Conservation (phyloP, 2,888 invertebrate genomes). For the Rhabditophanes sp. region DNA sequence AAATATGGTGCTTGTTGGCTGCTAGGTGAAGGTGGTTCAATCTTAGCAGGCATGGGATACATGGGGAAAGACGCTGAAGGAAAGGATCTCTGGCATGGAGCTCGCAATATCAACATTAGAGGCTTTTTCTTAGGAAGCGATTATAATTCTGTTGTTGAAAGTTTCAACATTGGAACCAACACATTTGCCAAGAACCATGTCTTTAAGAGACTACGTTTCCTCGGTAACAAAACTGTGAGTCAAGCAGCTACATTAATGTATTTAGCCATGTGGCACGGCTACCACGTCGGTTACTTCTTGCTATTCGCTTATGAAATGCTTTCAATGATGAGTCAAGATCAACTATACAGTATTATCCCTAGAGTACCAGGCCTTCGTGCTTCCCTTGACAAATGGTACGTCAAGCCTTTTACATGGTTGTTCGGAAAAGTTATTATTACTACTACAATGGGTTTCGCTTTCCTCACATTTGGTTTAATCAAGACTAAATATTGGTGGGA, state of each 20-base stretch:
- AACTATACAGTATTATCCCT: conserved; percentile 45
- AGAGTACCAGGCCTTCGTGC: conserved; percentile 24
- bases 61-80: conserved; percentile 54
- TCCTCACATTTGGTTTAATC: conserved; percentile 43
- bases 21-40: conserved; percentile 53
- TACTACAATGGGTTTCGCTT: conserved; percentile 40
- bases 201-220: conserved; percentile 76
- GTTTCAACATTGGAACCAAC: conserved; percentile 90
- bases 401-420: conserved; percentile 26
- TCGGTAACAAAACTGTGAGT: conserved; percentile 64
- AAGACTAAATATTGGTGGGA: conserved; percentile 42
- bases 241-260: conserved; percentile 72
- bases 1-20: conserved; percentile 89
- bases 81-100: conserved; percentile 61
- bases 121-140: conserved; percentile 67
- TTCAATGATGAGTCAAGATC: conserved; percentile 68
- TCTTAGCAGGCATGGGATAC: conserved; percentile 62
- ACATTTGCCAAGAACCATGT: conserved; percentile 75
- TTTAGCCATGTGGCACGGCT: conserved; percentile 87
- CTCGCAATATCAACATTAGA: conserved; percentile 68
- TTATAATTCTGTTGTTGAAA: conserved; percentile 63
- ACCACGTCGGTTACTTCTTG: conserved; percentile 79
- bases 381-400: conserved; percentile 19
- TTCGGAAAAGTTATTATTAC: conserved; percentile 31
- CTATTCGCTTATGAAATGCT: conserved; percentile 80